A percentile compares a stretch with the other conserved stretches of the same genome.
Evolutionary conservation across 2,113 vertebrate genomes (phyloP).

Genomic region (Rhinoderma darwinii): DNA sequence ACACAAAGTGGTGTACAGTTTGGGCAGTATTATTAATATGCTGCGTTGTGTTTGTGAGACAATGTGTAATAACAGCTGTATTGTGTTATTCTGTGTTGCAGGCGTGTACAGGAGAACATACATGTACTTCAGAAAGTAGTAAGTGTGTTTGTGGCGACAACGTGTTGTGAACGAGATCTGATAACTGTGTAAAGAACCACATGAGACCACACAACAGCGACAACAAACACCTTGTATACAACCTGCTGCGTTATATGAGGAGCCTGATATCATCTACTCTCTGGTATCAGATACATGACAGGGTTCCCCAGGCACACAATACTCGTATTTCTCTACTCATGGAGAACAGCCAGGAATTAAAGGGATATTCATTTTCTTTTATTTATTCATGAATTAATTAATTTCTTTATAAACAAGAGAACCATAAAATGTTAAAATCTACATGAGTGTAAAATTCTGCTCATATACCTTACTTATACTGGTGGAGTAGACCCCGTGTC

Average conservation of each 20-base stretch:
- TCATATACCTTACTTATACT: too few species aligned
- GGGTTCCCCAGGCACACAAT: neutral
- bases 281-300: neutral
- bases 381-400: too few species aligned
- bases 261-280: neutral
- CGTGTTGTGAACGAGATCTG: neutral
- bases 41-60: neutral
- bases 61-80: neutral
- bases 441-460: too few species aligned
- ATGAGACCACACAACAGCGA: neutral
- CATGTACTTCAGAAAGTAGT: slow-evolving; percentile 53
- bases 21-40: neutral
- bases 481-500: too few species aligned
- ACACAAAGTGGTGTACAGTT: neutral
- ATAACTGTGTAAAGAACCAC: slow-evolving; percentile 38
- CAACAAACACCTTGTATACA: slow-evolving; percentile 14
- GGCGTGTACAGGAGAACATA: slow-evolving; percentile 48
- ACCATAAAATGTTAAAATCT: too few species aligned
- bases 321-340: neutral
- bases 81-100: slow-evolving; percentile 10
- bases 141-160: slow-evolving; percentile 53
- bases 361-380: neutral
- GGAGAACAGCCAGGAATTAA: neutral
- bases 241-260: neutral
- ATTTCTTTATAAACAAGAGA: too few species aligned